These are phyloP conservation scores for Drosophila lowei DNA, from an alignment of 1,140 invertebrate species.

Conservation along the genomic window DNA sequence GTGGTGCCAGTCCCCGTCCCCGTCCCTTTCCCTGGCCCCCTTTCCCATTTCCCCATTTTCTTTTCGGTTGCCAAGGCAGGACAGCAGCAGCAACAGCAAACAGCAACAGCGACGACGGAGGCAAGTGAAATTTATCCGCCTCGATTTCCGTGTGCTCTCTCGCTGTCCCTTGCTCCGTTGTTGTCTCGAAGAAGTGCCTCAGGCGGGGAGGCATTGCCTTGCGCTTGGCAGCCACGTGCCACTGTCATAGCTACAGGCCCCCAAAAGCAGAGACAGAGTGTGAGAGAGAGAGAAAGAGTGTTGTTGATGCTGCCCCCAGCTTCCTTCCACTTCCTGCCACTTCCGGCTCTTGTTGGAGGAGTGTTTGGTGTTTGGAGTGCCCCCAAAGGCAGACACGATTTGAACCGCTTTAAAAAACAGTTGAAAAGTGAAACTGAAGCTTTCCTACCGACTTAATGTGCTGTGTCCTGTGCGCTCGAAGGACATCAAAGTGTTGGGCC, in stretches of 20 bases:
- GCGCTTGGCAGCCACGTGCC: slow-evolving; percentile 70
- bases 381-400: slow-evolving; percentile 7
- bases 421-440: slow-evolving; percentile 10
- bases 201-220: slow-evolving; percentile 31
- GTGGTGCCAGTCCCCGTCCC: background rate
- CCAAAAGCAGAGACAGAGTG: background rate
- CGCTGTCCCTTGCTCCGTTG: too few species aligned
- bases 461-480: slow-evolving; percentile 25
- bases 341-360: slow-evolving; percentile 13
- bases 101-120: slow-evolving; percentile 20
- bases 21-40: too few species aligned
- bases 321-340: slow-evolving; percentile 4
- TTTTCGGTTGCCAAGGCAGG: slow-evolving; percentile 68
- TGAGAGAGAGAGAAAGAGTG: background rate
- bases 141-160: slow-evolving; percentile 56
- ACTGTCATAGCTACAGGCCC: slow-evolving; percentile 4
- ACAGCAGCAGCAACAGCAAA: slow-evolving; percentile 39
- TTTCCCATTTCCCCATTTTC: slow-evolving; percentile 26
- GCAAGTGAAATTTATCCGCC: slow-evolving; percentile 76
- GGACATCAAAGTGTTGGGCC: slow-evolving; percentile 60
- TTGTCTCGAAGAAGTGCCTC: slow-evolving; percentile 10
- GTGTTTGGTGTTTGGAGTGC: background rate
- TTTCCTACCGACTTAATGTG: slow-evolving; percentile 22
- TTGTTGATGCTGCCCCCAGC: slow-evolving; percentile 8
- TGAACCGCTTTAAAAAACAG: slow-evolving; percentile 42